A percentile compares a stretch with the other conserved stretches of the same genome.
Conservation (phyloP, 2,888 invertebrate genomes). For the Scelioninae gen. 1 region DNA sequence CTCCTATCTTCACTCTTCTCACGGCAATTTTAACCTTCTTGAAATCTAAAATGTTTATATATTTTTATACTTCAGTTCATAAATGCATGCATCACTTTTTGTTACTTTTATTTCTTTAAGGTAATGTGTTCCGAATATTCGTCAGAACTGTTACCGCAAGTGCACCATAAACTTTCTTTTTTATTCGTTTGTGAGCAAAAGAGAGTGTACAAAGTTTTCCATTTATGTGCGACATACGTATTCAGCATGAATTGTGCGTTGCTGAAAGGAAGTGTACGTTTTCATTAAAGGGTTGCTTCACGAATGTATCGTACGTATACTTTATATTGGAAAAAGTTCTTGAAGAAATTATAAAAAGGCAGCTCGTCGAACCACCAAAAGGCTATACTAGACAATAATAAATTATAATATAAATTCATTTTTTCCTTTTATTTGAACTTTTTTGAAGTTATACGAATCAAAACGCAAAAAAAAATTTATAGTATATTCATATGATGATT, state of each 20-base stretch:
- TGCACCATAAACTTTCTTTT: conserved; percentile 28
- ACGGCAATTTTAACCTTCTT: too few species aligned
- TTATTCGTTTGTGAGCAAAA: conserved; percentile 38
- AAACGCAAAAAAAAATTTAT: neutral
- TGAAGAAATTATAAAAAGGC: neutral
- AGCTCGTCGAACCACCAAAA: neutral
- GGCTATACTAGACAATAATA: conserved; percentile 26
- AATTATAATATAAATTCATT: neutral
- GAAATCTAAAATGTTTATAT: too few species aligned
- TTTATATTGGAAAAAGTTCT: conserved; percentile 6
- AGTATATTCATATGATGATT: neutral
- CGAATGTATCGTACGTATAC: conserved; percentile 39
- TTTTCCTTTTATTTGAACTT: neutral
- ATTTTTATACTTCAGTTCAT: too few species aligned
- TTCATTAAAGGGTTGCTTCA: conserved; percentile 52
- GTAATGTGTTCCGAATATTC: conserved; percentile 12
- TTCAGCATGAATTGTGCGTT: conserved; percentile 62
- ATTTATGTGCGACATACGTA: conserved; percentile 59
- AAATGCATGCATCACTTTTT: conserved; percentile 29
- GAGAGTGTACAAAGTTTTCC: conserved; percentile 49
- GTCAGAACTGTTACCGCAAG: conserved; percentile 43
- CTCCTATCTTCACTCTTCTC: too few species aligned
- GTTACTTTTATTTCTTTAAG: conserved; percentile 1
- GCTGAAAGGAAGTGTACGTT: conserved; percentile 51
- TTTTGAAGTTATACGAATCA: neutral